A percentile compares a stretch with the other conserved stretches of the same genome.
These are phyloP conservation scores for Eonycteris spelaea DNA, from an alignment of 2,113 vertebrate genomes.

Conservation along the genomic window DNA sequence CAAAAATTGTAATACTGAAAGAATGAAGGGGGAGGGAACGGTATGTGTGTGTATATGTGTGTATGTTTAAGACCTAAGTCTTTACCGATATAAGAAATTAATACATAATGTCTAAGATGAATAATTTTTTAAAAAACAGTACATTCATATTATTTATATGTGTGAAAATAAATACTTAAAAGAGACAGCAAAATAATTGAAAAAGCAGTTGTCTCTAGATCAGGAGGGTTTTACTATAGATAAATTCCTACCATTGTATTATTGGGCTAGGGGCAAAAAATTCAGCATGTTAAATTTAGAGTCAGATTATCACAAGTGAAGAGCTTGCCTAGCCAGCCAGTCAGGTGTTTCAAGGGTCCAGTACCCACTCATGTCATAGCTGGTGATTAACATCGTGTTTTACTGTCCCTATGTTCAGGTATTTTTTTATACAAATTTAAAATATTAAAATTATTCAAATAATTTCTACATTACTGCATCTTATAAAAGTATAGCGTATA, in stretches of 20 bases:
- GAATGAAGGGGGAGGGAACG: neutral
- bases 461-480: neutral
- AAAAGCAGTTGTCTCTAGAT: neutral
- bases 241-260: neutral
- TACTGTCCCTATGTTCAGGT: neutral
- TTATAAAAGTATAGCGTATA: neutral
- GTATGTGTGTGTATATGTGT: no score
- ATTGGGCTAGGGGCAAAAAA: neutral
- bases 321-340: neutral
- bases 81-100: neutral
- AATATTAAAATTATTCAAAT: conserved; percentile 32
- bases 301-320: neutral
- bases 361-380: neutral
- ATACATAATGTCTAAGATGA: neutral
- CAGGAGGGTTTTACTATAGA: neutral
- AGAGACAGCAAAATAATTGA: neutral
- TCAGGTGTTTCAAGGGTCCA: neutral
- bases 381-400: neutral
- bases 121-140: neutral
- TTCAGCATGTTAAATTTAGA: neutral
- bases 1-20: neutral
- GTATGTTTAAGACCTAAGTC: neutral
- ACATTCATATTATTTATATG: neutral
- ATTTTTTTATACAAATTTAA: neutral
- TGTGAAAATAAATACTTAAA: neutral